Evolutionary conservation across 2,113 vertebrate species (phyloP).

Genomic region (Gila orcuttii): DNA sequence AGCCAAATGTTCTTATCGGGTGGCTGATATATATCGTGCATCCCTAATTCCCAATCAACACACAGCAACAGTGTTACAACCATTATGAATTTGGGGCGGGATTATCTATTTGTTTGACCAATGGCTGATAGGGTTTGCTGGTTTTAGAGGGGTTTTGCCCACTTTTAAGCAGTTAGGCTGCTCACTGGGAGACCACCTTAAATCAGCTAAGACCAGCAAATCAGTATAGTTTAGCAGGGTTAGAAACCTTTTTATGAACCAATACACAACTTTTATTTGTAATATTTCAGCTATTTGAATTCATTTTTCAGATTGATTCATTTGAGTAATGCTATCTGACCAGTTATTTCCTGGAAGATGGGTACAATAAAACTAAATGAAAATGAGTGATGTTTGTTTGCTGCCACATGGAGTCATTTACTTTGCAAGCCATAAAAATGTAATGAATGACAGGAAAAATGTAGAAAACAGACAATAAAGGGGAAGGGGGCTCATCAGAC

Average conservation of each 20-base stretch:
- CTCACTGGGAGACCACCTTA: background rate
- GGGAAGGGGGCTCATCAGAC: conserved; percentile 5
- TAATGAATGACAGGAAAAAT: background rate
- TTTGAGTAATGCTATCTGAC: background rate
- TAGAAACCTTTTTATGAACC: background rate
- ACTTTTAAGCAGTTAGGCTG: background rate
- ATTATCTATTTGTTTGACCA: background rate
- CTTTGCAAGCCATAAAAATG: background rate
- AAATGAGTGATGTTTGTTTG: background rate
- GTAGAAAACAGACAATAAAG: conserved; percentile 11
- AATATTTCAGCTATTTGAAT: background rate
- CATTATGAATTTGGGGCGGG: background rate
- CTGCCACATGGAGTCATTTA: background rate
- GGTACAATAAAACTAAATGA: conserved; percentile 2
- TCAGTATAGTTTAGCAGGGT: background rate
- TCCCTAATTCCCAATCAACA: too few species aligned
- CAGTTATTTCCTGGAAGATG: background rate
- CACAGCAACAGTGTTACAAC: background rate
- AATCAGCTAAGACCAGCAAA: background rate
- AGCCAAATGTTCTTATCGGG: too few species aligned
- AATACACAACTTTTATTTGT: background rate
- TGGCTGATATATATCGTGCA: too few species aligned
- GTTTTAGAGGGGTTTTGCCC: background rate
- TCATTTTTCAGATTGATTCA: background rate
- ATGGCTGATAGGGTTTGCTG: background rate